These are phyloP conservation scores for Trilocha varians DNA, from an alignment of 2,888 invertebrate species.

Conservation along the genomic window DNA sequence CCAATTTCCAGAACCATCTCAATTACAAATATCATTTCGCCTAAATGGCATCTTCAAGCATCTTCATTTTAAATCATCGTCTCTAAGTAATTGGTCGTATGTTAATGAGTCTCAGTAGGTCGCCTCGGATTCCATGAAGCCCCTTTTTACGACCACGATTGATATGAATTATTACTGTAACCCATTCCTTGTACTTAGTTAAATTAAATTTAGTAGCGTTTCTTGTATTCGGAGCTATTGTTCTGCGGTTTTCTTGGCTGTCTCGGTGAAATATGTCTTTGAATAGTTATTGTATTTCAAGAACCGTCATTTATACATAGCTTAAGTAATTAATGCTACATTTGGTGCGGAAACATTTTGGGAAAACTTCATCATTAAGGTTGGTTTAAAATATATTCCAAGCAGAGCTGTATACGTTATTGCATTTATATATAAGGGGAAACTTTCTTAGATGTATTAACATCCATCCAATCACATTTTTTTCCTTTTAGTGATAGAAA, in stretches of 20 bases:
- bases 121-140: constrained; percentile 1
- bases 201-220: constrained; percentile 1
- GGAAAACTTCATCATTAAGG: too few relatives aligned
- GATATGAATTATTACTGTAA: constrained; percentile 4
- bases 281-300: too few relatives aligned
- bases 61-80: constrained; percentile 7
- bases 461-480: too few relatives aligned
- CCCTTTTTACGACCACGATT: constrained; percentile 4
- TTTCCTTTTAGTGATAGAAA: too few relatives aligned
- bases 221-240: not conserved
- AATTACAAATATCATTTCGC: not conserved
- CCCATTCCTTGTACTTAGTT: constrained; percentile 2
- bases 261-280: not conserved
- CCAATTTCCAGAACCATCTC: too few relatives aligned
- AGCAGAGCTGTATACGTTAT: too few relatives aligned
- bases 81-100: constrained; percentile 26
- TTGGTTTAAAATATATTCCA: too few relatives aligned
- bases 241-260: not conserved
- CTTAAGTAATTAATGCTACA: too few relatives aligned
- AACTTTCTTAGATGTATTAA: too few relatives aligned
- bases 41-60: not conserved
- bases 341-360: too few relatives aligned
- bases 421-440: too few relatives aligned
- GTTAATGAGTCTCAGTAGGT: constrained; percentile 17
- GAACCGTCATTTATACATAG: too few relatives aligned